Base-by-base conservation (phyloP, 2,888 invertebrate genomes). In the Nemotelus pantherinus region DNA sequence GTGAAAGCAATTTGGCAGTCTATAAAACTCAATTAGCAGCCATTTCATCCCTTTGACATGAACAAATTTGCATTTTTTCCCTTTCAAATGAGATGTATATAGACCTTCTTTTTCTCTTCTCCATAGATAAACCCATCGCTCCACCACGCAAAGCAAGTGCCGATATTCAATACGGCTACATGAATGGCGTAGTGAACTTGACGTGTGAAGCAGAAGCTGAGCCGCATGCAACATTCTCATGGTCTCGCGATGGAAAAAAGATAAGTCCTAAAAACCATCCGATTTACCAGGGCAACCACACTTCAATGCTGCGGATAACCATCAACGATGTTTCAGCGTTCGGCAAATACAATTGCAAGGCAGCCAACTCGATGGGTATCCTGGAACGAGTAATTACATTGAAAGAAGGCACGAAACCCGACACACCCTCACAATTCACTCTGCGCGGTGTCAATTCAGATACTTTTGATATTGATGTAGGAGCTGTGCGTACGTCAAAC, bases 201-300 rank as follows among this genome's bases (percentile, higher is more conserved):
- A 89, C 89, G 10, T 92, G 92, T 85, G 86, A 88, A 82, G 90
- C 89, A 75, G 87, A 88, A 79, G 89, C 89, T 3, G 89, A 89
- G 82, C 90, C 90, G 0, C 85, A 87, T 25, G 89, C 90, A n/a
- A 87, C 86, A 70, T 90, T 90, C 81, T 87, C 86, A 70, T 90
- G 90, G 90, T 84, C 83, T 76, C 85, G 85, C 76, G 83, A 84
- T 78, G 82, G 84, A 79, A 83, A 85, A 81, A 85, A 86, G 81
- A 82, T 84, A 63, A 84, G 84, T 79, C 83, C 85, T 77, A 82
- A 84, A 81, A 79, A 81, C 77, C 83, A 85, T 81, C 82, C 80
- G 78, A 84, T 88, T 79, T 83, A 84, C 79, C 80, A 83, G 78
- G 85, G 85, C 47, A 82, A 82, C 78, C 85, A 85, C 80, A 83